A percentile compares a stretch with the other conserved stretches of the same genome.
Evolutionary conservation across 2,888 invertebrate genomes (phyloP).

Genomic region (Operophtera brumata): DNA sequence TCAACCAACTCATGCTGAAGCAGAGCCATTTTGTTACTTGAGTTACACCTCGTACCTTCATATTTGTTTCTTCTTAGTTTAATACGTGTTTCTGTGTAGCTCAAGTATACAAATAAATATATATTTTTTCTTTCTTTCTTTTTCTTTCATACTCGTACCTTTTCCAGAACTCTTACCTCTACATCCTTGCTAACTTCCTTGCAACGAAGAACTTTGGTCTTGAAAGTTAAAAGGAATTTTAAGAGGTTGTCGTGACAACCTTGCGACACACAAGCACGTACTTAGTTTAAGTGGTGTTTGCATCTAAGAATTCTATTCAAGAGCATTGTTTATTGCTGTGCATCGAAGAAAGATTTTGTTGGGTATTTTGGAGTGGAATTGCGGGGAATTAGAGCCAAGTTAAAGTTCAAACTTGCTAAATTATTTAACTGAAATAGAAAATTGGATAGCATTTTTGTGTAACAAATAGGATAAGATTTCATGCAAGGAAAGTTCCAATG

Average conservation of each 20-base stretch:
- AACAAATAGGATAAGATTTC: too few relatives aligned
- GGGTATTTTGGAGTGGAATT: background rate
- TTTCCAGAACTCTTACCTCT: conserved; percentile 9
- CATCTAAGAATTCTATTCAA: conserved; percentile 7
- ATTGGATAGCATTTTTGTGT: too few relatives aligned
- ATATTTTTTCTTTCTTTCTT: too few relatives aligned
- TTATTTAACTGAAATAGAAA: background rate
- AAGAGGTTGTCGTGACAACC: conserved; percentile 43
- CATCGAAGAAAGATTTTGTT: background rate
- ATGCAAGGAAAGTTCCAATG: too few relatives aligned
- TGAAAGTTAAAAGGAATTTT: conserved; percentile 47
- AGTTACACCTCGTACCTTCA: too few relatives aligned
- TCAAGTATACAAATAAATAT: too few relatives aligned
- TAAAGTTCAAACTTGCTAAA: too few relatives aligned
- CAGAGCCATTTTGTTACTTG: too few relatives aligned
- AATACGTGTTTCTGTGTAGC: too few relatives aligned
- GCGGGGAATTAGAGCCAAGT: too few relatives aligned
- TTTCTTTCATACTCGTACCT: background rate
- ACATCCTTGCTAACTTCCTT: conserved; percentile 32
- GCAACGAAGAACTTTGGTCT: conserved; percentile 39
- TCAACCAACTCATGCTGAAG: too few relatives aligned
- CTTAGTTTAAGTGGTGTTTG: conserved; percentile 21
- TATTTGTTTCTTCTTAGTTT: too few relatives aligned
- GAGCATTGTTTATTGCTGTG: conserved; percentile 8
- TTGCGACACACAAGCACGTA: conserved; percentile 29